phyloP scores from a whole-genome alignment of 35 echinoderm and acorn worm genomes.

The Amphiura filiformis region DNA sequence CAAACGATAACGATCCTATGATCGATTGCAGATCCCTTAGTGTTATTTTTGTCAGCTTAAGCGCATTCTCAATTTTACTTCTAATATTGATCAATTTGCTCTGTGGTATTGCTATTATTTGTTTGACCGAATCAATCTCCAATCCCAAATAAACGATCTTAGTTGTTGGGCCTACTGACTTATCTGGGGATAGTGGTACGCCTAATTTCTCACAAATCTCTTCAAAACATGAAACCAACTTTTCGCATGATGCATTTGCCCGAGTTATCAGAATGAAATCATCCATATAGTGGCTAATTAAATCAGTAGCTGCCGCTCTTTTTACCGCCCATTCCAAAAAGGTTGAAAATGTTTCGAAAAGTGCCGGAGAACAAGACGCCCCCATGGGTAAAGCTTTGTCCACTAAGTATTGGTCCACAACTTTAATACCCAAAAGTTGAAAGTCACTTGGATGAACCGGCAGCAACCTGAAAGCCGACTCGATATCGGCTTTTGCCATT shows the following conservation, averaged over 20 bases:
- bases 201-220: constrained; percentile 32
- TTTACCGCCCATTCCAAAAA: too few species aligned
- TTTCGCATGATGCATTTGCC: neutral
- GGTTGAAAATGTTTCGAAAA: too few species aligned
- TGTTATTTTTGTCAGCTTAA: constrained; percentile 7
- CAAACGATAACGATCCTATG: constrained; percentile 38
- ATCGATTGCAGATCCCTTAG: constrained; percentile 38
- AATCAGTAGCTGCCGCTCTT: neutral
- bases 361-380: too few species aligned
- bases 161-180: constrained; percentile 16
- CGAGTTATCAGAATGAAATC: constrained; percentile 19
- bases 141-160: constrained; percentile 13
- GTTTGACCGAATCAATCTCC: constrained; percentile 10
- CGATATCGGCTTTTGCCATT: neutral
- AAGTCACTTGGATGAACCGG: neutral
- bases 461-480: neutral
- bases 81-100: neutral
- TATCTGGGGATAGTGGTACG: constrained; percentile 15
- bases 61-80: neutral
- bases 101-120: constrained; percentile 2
- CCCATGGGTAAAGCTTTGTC: constrained; percentile 15
- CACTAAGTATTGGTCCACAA: too few species aligned
- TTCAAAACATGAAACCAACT: neutral
- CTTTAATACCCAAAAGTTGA: too few species aligned
- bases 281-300: constrained; percentile 22